Conservation (phyloP, 2,888 invertebrate species). For the Trichopria drosophilae region DNA sequence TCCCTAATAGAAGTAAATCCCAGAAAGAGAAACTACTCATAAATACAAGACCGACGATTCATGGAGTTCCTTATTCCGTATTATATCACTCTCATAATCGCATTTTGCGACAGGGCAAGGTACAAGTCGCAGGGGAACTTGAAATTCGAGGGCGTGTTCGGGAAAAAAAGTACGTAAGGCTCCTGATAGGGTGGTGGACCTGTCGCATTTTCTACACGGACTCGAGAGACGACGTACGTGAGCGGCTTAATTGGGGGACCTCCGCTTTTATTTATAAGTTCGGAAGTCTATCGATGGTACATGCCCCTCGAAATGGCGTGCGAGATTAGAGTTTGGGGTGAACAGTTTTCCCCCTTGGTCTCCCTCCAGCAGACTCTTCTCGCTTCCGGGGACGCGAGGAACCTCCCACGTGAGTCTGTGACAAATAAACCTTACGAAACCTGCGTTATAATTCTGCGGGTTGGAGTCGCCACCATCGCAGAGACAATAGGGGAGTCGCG, state of each 20-base stretch:
- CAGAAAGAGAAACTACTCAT: no score
- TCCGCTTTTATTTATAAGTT: constrained; percentile 57
- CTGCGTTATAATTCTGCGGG: constrained; percentile 42
- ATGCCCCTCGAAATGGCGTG: constrained; percentile 33
- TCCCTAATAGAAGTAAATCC: no score
- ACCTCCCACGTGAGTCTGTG: constrained; percentile 39
- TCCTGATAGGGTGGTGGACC: constrained; percentile 39
- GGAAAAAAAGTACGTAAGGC: no score
- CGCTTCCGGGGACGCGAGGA: constrained; percentile 25
- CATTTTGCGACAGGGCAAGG: no score
- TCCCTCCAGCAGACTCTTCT: constrained; percentile 20
- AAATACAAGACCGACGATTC: no score
- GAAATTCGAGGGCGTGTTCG: no score
- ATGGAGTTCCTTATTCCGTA: no score
- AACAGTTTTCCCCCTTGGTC: constrained; percentile 20
- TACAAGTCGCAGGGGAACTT: no score
- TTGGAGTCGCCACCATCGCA: constrained; percentile 37
- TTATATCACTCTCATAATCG: no score
- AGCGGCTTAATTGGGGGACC: constrained; percentile 54
- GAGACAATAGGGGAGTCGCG: constrained; percentile 49
- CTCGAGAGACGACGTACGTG: constrained; percentile 53
- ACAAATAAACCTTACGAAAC: constrained; percentile 59
- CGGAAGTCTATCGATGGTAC: constrained; percentile 49
- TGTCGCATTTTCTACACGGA: constrained; percentile 57
- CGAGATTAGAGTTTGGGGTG: constrained; percentile 21